These are phyloP conservation scores for Caenorhabditis sinica DNA, from an alignment of 2,888 invertebrate genomes.

Conservation along the genomic window DNA sequence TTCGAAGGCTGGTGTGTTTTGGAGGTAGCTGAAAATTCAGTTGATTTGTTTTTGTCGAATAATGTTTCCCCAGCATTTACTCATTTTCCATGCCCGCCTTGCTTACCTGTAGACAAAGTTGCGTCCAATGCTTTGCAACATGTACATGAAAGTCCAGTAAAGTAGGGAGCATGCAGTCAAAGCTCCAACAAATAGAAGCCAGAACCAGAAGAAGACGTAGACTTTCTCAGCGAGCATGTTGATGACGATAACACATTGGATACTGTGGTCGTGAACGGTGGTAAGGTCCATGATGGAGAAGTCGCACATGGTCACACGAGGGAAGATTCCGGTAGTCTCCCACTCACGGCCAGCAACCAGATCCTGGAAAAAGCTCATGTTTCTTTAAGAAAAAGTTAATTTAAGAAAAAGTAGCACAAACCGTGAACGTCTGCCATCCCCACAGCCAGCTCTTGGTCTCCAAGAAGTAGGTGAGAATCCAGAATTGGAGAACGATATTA, in stretches of 20 bases:
- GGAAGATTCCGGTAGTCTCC: conserved; percentile 76
- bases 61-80: too few species aligned
- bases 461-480: conserved; percentile 75
- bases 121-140: conserved; percentile 55
- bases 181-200: conserved; percentile 82
- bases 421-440: conserved; percentile 74
- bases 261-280: conserved; percentile 81
- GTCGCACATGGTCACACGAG: conserved; percentile 77
- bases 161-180: conserved; percentile 69
- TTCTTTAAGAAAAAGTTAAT: not conserved
- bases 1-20: conserved; percentile 48
- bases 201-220: conserved; percentile 78
- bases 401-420: conserved; percentile 1
- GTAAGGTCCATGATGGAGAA: conserved; percentile 61
- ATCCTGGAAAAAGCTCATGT: conserved; percentile 48
- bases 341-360: conserved; percentile 70
- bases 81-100: conserved; percentile 5
- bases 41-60: not conserved
- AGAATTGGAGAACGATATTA: conserved; percentile 75
- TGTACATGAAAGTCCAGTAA: conserved; percentile 76
- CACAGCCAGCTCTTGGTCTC: conserved; percentile 72
- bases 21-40: conserved; percentile 40
- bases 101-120: conserved; percentile 75
- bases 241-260: conserved; percentile 81
- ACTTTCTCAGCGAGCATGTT: conserved; percentile 75